Evolutionary conservation across 2,797 vertebrate species (phyloP).

Genomic region (Brachyrhaphis roseni): DNA sequence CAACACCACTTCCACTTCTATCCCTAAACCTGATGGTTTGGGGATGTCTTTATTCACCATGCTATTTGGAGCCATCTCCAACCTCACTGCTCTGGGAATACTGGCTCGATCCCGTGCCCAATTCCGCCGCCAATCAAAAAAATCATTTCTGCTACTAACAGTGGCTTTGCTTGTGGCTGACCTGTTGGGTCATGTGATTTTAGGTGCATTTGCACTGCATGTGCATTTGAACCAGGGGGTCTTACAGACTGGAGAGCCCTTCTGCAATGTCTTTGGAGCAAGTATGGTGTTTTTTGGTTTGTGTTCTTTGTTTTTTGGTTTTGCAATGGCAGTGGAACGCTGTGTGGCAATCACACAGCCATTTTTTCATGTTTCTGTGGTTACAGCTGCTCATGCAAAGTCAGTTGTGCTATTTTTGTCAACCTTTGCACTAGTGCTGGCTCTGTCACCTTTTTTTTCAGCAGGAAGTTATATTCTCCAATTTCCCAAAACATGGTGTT

Average conservation of each 20-base stretch:
- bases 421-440: constrained; percentile 61
- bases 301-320: constrained; percentile 73
- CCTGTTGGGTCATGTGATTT: constrained; percentile 76
- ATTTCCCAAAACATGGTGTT: constrained; percentile 79
- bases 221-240: constrained; percentile 47
- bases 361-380: constrained; percentile 65
- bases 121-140: constrained; percentile 69
- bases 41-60: constrained; percentile 78
- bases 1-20: not conserved
- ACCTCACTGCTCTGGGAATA: constrained; percentile 75
- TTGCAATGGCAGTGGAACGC: constrained; percentile 80
- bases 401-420: constrained; percentile 57
- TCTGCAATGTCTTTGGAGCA: constrained; percentile 76
- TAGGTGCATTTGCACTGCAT: constrained; percentile 74
- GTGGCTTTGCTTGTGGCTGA: constrained; percentile 74
- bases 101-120: constrained; percentile 57
- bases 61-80: constrained; percentile 76
- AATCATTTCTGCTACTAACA: constrained; percentile 74
- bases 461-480: constrained; percentile 71
- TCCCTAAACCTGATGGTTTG: constrained; percentile 30
- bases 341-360: constrained; percentile 78
- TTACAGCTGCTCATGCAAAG: constrained; percentile 64
- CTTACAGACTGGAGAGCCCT: constrained; percentile 15
- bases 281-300: constrained; percentile 82
- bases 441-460: constrained; percentile 66